Evolutionary conservation across 1,140 invertebrate species (phyloP), one percentile per base, ranked within the genome.

Genomic region (Cataglyphis hispanica): DNA sequence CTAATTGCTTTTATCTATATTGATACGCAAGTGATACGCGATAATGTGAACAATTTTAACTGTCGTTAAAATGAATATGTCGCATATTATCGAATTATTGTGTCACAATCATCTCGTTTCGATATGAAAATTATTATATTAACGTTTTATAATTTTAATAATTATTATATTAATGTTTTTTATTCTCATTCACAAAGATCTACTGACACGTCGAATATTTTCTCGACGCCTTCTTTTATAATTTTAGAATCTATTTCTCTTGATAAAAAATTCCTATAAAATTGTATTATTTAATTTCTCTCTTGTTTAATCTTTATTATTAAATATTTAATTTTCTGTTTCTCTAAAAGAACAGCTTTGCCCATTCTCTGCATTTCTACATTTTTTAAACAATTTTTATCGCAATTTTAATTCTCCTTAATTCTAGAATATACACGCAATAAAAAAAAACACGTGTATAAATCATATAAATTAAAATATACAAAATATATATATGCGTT

Each of bases 21-120:
- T 13, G 69, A 60, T 70, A 5, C n/a, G n/a, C 25, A 43, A 66
- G 37, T 10, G 50, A 81, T 31, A 46, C 4, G 1, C n/a, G 25
- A 31, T 61, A 72, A 83, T 60, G 19, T 31, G 13, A 34, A 61
- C 43, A 34, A 74, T n/a, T 56, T 27, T 67, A 78, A 56, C 60
- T 78, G 43, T 72, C n/a, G 19, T 22, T 40, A 60, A 83, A 83
- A 61, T 34, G 13, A 40, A 56, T 25, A 43, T 22, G n/a, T 31
- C 27, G 3, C 56, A 25, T 7, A n/a, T n/a, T n/a, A 63, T 80
- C 25, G 34, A 80, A 40, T 72, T 60, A 43, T 40, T 43, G 34
- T 40, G 40, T 60, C 66, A 78, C 27, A 58, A 70, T 50, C 27
- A 5, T 40, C 19, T 19, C 16, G 27, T 5, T 64, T 77, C 58